Evolutionary conservation across 2,797 vertebrate genomes (phyloP), one percentile per base, ranked within the genome.

Genomic region (Philypnodon macrostomus): DNA sequence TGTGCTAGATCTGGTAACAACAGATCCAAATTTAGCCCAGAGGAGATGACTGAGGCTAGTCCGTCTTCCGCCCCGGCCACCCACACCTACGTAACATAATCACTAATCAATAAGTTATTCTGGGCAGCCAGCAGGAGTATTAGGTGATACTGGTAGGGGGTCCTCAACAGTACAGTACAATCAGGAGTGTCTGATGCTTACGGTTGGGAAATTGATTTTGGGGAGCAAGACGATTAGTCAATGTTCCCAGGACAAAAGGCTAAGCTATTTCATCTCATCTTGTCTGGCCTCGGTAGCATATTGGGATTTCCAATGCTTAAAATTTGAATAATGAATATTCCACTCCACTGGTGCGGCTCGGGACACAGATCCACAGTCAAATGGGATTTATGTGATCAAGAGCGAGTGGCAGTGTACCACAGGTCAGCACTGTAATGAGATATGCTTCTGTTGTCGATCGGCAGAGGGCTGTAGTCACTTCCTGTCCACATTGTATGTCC

Each of bases 251-350:
- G 79, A 86, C 85, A 87, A 87, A 85, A 85, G 83, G 84, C 83
- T 87, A 85, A 86, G 84, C 84, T 80, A 84, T 88, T 87, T 85
- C 84, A 87, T 88, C 84, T 85, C 77, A 81, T 85, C 84, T 86
- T 75, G 80, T 88, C 84, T 88, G 84, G 80, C 83, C 81, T 79
- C 69, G 57, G 75, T 77, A 86, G 86, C 85, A 83, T 83, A 82
- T 83, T 82, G 80, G 84, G 83, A 85, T 85, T 88, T 84, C 79
- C 84, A 82, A 83, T 80, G 79, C 80, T 79, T 86, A 77, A 81
- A 81, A 88, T 88, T 85, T 88, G 85, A 88, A 88, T 88, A 85
- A 88, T 87, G 87, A 88, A 88, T 86, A 86, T 85, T 83, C 77
- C 67, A 44, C 76, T 79, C 53, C 1, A 32, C 69, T 51, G 74